Conservation (phyloP, 2,888 invertebrate genomes). For the Eupithecia insigniata region DNA sequence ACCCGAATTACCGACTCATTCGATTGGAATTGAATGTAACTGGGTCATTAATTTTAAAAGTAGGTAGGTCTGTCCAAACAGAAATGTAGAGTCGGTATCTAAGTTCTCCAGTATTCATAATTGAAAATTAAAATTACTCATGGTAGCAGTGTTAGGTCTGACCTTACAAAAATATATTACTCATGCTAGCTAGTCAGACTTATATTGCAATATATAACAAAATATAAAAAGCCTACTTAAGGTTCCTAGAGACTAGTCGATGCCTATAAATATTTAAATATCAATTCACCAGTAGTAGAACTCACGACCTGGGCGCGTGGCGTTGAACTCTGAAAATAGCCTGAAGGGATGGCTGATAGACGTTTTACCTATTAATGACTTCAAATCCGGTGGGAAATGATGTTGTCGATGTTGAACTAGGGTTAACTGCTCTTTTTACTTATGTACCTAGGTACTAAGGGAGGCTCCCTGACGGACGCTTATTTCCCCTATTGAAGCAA, state of each 20-base stretch:
- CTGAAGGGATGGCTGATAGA: slow-evolving; percentile 22
- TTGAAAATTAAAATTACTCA: background rate
- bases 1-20: background rate
- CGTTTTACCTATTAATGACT: slow-evolving; percentile 23
- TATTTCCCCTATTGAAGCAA: background rate
- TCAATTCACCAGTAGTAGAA: slow-evolving; percentile 23
- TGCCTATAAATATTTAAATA: slow-evolving; percentile 52
- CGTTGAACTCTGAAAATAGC: slow-evolving; percentile 44
- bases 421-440: slow-evolving; percentile 1
- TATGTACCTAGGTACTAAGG: background rate
- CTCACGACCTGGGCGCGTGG: slow-evolving; percentile 37
- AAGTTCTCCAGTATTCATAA: background rate
- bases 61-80: background rate
- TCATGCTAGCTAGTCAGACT: background rate
- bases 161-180: background rate
- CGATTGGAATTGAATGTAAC: background rate
- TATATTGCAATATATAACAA: slow-evolving; percentile 21
- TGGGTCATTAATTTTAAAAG: background rate
- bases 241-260: slow-evolving; percentile 48
- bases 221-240: slow-evolving; percentile 25
- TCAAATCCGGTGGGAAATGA: slow-evolving; percentile 15
- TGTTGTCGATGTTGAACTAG: slow-evolving; percentile 8
- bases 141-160: background rate
- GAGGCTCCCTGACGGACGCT: background rate
- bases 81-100: background rate